phyloP scores from a whole-genome alignment of 2,888 invertebrate species.

The Alentia gelatinosa region DNA sequence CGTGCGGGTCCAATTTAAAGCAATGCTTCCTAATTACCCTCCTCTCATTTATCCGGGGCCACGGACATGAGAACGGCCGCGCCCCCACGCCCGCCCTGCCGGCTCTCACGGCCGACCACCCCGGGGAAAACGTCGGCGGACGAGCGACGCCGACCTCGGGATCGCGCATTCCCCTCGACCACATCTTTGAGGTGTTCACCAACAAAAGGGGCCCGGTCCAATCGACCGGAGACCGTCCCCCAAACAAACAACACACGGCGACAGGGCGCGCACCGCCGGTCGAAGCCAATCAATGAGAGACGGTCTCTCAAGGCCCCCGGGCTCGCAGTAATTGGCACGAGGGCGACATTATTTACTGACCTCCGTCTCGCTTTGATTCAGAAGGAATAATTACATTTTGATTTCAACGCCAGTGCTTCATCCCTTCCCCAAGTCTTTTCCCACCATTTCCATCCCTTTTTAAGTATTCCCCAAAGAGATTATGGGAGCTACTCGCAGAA shows the following conservation, averaged over 20 bases:
- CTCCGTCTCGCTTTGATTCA: constrained; percentile 19
- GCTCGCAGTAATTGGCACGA: not conserved
- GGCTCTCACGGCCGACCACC: not conserved
- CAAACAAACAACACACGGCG: constrained; percentile 3
- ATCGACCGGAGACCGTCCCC: not conserved
- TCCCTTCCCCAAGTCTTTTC: not conserved
- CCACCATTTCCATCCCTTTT: not conserved
- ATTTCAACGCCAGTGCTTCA: not conserved
- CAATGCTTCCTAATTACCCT: not conserved
- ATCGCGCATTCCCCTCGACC: not conserved
- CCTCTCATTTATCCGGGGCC: not conserved
- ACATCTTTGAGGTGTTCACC: not conserved
- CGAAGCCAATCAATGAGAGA: not conserved
- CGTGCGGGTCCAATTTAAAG: constrained; percentile 1
- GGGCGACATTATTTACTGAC: not conserved
- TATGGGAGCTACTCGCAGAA: not conserved
- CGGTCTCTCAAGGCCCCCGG: not conserved
- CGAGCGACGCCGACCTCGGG: not conserved
- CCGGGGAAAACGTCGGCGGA: not conserved
- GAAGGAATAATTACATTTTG: constrained; percentile 42
- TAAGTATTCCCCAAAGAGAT: not conserved
- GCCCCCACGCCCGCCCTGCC: not conserved
- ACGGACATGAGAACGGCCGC: not conserved
- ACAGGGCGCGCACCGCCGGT: not conserved
- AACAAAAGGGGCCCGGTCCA: not conserved